Evolutionary conservation across 2,797 vertebrate species (phyloP).

Genomic region (Rhodeus uyekii): DNA sequence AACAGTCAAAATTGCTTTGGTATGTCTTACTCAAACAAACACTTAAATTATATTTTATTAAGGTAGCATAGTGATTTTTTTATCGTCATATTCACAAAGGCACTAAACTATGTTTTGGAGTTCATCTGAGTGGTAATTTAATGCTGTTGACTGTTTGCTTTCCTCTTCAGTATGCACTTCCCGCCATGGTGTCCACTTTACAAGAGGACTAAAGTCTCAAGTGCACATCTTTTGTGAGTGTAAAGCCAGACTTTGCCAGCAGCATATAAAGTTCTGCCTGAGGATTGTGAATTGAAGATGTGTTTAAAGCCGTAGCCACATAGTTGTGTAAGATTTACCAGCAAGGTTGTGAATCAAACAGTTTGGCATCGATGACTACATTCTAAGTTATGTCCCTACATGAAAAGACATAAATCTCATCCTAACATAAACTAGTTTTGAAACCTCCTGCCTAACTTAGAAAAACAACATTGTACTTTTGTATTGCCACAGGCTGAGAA

Average conservation of each 20-base stretch:
- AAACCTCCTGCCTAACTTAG: background rate
- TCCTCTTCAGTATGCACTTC: constrained; percentile 47
- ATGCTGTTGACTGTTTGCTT: constrained; percentile 60
- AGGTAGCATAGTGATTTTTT: background rate
- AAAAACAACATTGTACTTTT: constrained; percentile 1
- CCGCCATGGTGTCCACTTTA: constrained; percentile 44
- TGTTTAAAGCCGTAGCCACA: constrained; percentile 59
- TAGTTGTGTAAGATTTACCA: constrained; percentile 72
- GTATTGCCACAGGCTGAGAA: background rate
- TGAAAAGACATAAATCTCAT: constrained; percentile 48
- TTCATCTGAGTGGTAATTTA: constrained; percentile 46
- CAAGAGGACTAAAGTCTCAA: constrained; percentile 55
- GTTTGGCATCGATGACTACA: constrained; percentile 65
- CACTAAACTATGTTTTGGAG: background rate
- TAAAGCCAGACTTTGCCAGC: constrained; percentile 47
- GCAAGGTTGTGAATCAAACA: constrained; percentile 70
- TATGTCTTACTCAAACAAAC: background rate
- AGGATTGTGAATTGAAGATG: constrained; percentile 68
- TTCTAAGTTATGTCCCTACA: constrained; percentile 64
- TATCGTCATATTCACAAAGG: background rate
- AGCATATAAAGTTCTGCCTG: constrained; percentile 56
- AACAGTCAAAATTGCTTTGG: background rate
- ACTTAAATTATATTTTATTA: background rate
- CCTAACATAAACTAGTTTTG: constrained; percentile 36
- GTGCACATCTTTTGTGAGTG: constrained; percentile 58